A percentile compares a stretch with the other conserved stretches of the same genome.
Conservation (phyloP, 1,140 invertebrate genomes). For the Onthophagus taurus region DNA sequence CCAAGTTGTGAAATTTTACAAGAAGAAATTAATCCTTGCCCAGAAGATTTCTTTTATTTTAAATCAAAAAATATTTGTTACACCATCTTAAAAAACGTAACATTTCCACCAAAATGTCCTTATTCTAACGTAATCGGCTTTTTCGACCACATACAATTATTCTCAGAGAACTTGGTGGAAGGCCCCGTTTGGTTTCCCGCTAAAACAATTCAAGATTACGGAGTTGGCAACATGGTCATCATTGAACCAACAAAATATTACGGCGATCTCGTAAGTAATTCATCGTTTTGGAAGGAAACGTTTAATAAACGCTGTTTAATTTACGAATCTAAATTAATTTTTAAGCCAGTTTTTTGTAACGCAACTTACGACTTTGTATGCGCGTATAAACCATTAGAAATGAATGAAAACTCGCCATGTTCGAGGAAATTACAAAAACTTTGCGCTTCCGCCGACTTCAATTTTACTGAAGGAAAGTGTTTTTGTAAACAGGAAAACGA, state of each 20-base stretch:
- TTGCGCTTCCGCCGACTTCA: slow-evolving; percentile 1
- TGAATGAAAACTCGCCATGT: background rate
- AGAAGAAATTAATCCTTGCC: slow-evolving; percentile 3
- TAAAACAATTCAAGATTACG: background rate
- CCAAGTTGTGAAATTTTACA: background rate
- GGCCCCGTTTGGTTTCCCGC: slow-evolving; percentile 10
- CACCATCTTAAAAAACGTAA: background rate
- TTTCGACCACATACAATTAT: background rate
- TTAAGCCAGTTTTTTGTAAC: slow-evolving; percentile 1
- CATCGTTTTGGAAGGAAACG: slow-evolving; percentile 2
- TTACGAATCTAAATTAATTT: background rate
- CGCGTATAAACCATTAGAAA: slow-evolving; percentile 2
- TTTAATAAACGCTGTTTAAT: slow-evolving; percentile 9
- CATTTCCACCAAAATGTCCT: slow-evolving; percentile 7
- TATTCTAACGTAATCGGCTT: slow-evolving; percentile 1
- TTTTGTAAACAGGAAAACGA: slow-evolving; percentile 1
- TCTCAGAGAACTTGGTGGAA: background rate
- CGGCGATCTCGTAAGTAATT: background rate
- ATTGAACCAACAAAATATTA: slow-evolving; percentile 3
- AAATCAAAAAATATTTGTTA: slow-evolving; percentile 3
- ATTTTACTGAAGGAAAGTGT: slow-evolving; percentile 4
- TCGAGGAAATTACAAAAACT: background rate
- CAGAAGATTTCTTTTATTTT: slow-evolving; percentile 4
- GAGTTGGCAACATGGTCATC: slow-evolving; percentile 1
- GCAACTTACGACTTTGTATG: slow-evolving; percentile 3